Evolutionary conservation across 2,797 vertebrate genomes (phyloP).

Genomic region (Phrynocephalus forsythii): DNA sequence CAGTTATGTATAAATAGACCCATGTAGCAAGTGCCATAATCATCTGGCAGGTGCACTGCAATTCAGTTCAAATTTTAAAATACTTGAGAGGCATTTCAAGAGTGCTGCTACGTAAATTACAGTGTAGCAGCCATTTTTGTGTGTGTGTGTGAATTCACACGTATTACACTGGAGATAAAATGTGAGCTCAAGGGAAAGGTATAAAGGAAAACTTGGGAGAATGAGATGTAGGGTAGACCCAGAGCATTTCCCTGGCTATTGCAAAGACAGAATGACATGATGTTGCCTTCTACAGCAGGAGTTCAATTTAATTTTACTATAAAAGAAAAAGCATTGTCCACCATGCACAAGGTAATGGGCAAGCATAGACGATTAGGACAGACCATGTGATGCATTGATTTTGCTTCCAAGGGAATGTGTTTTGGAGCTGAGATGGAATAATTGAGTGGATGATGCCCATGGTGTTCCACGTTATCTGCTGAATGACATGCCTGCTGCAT

Average conservation of each 20-base stretch:
- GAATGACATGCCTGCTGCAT: too few relatives aligned
- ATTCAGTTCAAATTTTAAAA: conserved; percentile 3
- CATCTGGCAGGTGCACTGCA: neutral
- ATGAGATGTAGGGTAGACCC: neutral
- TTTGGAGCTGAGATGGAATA: too few relatives aligned
- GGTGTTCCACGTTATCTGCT: too few relatives aligned
- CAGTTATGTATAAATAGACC: conserved; percentile 16
- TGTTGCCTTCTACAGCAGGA: too few relatives aligned
- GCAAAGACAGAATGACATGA: too few relatives aligned
- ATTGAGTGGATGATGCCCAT: too few relatives aligned
- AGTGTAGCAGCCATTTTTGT: neutral
- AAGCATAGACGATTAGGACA: too few relatives aligned
- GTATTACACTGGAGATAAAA: neutral
- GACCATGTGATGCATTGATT: too few relatives aligned
- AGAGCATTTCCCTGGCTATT: neutral
- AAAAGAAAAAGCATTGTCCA: too few relatives aligned
- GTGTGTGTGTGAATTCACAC: neutral
- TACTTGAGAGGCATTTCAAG: neutral
- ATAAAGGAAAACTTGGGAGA: neutral
- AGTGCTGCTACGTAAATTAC: neutral
- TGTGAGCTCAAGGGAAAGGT: neutral
- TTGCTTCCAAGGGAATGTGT: too few relatives aligned
- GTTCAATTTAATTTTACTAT: too few relatives aligned
- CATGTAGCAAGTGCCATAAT: neutral
- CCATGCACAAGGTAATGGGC: too few relatives aligned